phyloP scores from a whole-genome alignment of 2,797 vertebrate species.

The Crocidura indochinensis region DNA sequence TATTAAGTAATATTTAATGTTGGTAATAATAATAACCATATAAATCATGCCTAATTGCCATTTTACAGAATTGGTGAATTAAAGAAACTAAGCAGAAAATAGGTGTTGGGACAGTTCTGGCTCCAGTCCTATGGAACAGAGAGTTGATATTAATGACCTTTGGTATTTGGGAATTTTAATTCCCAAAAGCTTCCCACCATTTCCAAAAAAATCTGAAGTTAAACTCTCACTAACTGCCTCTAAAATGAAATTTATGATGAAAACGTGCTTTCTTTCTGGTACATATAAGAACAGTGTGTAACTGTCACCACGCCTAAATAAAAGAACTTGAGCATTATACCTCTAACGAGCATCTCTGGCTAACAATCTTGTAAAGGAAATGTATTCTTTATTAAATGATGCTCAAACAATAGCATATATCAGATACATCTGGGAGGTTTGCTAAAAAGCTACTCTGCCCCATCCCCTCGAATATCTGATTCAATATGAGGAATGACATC shows the following conservation, averaged over 20 bases:
- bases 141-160: background rate
- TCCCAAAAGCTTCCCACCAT: no score
- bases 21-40: background rate
- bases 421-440: no score
- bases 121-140: no score
- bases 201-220: no score
- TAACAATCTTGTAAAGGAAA: background rate
- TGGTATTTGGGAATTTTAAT: no score
- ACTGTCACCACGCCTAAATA: background rate
- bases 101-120: background rate
- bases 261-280: constrained; percentile 33
- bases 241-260: background rate
- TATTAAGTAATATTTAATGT: no score
- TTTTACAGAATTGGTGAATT: constrained; percentile 12
- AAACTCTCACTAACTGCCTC: background rate
- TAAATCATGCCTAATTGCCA: background rate
- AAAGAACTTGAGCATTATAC: background rate
- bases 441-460: no score
- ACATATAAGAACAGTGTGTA: background rate
- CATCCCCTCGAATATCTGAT: no score
- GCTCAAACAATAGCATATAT: no score
- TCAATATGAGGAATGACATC: no score
- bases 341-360: background rate
- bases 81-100: background rate
- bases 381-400: no score